Percentiles rank a stretch among this genome's conserved stretches.
These are phyloP conservation scores for Fissipunctia ypsillon DNA, from an alignment of 2,888 invertebrate species.

Conservation along the genomic window DNA sequence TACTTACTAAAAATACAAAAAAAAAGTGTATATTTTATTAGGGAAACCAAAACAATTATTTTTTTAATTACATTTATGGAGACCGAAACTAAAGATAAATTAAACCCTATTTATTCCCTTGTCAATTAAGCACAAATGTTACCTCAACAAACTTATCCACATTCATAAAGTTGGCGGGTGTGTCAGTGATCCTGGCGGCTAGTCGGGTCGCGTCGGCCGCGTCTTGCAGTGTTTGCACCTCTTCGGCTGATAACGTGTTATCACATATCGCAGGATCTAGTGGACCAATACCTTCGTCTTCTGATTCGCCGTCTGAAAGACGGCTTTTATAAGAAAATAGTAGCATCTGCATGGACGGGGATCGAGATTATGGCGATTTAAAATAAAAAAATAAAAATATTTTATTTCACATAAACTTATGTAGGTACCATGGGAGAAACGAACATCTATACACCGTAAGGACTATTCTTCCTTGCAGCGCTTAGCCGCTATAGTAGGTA, in stretches of 20 bases:
- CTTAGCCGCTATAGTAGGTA: no score
- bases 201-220: conserved; percentile 92
- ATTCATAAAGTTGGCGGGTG: conserved; percentile 96
- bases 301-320: conserved; percentile 74
- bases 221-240: conserved; percentile 89
- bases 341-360: conserved; percentile 18
- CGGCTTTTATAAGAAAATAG: conserved; percentile 16
- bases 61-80: neutral
- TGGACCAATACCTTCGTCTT: conserved; percentile 72
- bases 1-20: no score
- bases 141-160: conserved; percentile 95
- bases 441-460: no score
- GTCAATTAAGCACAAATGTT: neutral
- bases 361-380: no score
- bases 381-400: no score
- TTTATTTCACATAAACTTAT: no score
- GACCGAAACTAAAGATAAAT: neutral
- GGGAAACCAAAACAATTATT: no score
- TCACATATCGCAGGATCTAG: conserved; percentile 73
- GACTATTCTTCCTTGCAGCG: no score
- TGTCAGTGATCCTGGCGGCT: conserved; percentile 95
- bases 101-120: neutral
- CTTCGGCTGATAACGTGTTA: conserved; percentile 84
- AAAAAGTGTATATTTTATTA: no score
- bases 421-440: no score